phyloP scores from a whole-genome alignment of 2,888 invertebrate species.

The Heteromyza rotundicornis region DNA sequence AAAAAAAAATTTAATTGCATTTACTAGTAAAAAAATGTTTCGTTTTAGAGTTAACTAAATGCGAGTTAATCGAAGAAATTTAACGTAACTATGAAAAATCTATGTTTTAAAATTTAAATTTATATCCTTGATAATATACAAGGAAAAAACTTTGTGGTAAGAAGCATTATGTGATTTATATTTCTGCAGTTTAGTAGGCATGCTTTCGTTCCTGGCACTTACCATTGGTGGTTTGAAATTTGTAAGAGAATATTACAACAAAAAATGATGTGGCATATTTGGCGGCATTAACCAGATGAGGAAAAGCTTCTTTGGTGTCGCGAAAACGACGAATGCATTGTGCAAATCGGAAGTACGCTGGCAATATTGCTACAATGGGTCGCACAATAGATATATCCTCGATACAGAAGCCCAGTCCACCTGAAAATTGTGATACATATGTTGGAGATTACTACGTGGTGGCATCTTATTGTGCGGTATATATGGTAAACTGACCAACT shows the following conservation, averaged over 20 bases:
- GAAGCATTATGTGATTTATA: too few relatives aligned
- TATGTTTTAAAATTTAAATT: too few relatives aligned
- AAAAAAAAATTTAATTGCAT: too few relatives aligned
- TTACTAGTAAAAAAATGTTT: too few relatives aligned
- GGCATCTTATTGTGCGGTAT: too few relatives aligned
- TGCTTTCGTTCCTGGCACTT: too few relatives aligned
- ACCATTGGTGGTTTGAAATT: constrained; percentile 58
- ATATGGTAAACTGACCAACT: constrained; percentile 46
- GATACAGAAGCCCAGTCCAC: constrained; percentile 64
- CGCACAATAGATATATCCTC: constrained; percentile 64
- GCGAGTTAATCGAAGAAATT: too few relatives aligned
- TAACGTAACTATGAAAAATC: too few relatives aligned
- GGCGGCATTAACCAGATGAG: constrained; percentile 84
- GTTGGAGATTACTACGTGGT: background rate
- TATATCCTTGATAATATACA: too few relatives aligned
- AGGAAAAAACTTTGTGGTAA: too few relatives aligned
- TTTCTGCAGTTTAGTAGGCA: too few relatives aligned
- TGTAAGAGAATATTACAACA: constrained; percentile 75
- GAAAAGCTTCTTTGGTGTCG: constrained; percentile 78
- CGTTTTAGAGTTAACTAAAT: too few relatives aligned
- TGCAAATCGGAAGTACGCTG: constrained; percentile 85
- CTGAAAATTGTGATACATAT: constrained; percentile 46
- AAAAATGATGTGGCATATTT: constrained; percentile 92
- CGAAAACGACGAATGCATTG: constrained; percentile 84
- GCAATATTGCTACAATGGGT: constrained; percentile 77